These are phyloP conservation scores for Illadopsis cleaveri DNA, from an alignment of 2,113 vertebrate species.

Conservation along the genomic window DNA sequence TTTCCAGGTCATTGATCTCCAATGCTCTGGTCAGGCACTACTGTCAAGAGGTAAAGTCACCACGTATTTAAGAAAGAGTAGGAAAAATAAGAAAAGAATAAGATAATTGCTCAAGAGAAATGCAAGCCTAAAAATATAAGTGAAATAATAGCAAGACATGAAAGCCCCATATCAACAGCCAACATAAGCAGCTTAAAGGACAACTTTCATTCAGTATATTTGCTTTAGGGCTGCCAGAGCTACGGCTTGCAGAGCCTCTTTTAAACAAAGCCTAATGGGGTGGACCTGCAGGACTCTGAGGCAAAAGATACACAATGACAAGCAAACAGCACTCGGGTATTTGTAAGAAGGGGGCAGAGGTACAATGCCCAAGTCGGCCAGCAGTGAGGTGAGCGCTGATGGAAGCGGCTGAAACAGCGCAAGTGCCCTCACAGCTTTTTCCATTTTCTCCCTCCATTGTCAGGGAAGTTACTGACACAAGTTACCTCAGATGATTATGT, in stretches of 20 bases:
- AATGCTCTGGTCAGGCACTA: background rate
- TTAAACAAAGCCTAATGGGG: background rate
- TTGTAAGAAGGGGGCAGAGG: background rate
- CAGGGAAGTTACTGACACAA: background rate
- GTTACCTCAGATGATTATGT: background rate
- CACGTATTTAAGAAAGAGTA: background rate
- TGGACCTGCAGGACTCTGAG: background rate
- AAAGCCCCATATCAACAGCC: background rate
- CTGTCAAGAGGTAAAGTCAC: background rate
- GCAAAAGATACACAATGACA: background rate
- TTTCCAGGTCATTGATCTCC: constrained; percentile 47
- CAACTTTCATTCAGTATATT: background rate
- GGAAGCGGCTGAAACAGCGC: background rate
- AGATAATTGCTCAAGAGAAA: background rate
- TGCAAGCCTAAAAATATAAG: background rate
- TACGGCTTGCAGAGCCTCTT: background rate
- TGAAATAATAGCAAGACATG: background rate
- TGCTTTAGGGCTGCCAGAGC: constrained; percentile 24
- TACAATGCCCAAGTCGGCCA: background rate
- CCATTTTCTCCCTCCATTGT: background rate
- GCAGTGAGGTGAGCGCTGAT: background rate
- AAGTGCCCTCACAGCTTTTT: background rate
- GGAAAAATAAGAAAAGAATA: background rate
- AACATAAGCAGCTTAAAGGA: background rate
- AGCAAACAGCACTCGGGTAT: background rate